Conservation (phyloP, 2,888 invertebrate genomes). For the Harmothoe impar region DNA sequence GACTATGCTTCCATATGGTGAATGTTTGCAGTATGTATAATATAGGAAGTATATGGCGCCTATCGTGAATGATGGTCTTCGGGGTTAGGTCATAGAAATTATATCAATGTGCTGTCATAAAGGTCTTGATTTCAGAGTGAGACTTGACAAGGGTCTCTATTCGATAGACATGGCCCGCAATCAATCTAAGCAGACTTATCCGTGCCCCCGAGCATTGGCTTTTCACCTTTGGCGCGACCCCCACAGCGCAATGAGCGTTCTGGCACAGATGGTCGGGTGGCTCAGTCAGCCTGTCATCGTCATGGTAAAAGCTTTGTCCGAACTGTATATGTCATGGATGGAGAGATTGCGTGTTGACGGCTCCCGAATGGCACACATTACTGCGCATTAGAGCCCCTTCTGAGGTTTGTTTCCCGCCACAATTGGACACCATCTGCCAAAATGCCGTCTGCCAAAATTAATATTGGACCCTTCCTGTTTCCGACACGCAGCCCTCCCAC, state of each 20-base stretch:
- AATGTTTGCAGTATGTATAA: too few relatives aligned
- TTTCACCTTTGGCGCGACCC: not conserved
- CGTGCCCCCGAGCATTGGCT: not conserved
- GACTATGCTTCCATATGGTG: too few relatives aligned
- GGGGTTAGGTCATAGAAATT: too few relatives aligned
- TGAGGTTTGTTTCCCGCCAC: not conserved
- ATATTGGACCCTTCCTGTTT: not conserved
- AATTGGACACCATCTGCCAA: slow-evolving; percentile 32
- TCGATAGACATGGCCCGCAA: too few relatives aligned
- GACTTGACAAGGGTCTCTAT: too few relatives aligned
- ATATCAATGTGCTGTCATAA: too few relatives aligned
- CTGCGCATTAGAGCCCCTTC: slow-evolving; percentile 2
- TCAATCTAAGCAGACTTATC: not conserved
- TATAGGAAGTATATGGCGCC: too few relatives aligned
- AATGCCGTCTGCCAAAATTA: slow-evolving; percentile 18
- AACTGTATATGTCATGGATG: not conserved
- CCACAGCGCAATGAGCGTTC: not conserved
- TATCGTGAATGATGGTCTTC: too few relatives aligned
- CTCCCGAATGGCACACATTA: not conserved
- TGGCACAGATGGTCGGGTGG: slow-evolving; percentile 2
- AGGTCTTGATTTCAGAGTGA: too few relatives aligned
- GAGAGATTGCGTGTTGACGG: not conserved
- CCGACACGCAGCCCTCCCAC: not conserved
- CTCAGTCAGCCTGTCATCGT: not conserved
- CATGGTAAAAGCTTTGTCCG: slow-evolving; percentile 1